Conservation (phyloP, 2,113 vertebrate species). For the Cacatua alba region DNA sequence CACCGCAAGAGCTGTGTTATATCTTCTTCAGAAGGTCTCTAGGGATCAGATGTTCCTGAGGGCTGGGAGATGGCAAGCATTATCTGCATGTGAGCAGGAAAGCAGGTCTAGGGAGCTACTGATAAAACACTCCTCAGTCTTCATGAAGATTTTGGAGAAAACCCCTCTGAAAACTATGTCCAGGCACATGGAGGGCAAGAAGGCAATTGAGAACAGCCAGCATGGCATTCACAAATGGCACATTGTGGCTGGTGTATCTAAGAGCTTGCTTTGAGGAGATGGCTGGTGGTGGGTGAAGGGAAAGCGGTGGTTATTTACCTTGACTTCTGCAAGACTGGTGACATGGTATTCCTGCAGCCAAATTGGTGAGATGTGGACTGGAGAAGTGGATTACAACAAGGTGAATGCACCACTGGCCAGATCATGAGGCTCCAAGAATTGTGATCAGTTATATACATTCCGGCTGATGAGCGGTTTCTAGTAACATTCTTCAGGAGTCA, state of each 20-base stretch:
- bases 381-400: not conserved
- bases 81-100: not conserved
- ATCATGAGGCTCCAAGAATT: not conserved
- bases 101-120: not conserved
- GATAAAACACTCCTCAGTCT: not conserved
- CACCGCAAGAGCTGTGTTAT: not conserved
- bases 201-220: not conserved
- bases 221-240: not conserved
- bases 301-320: not conserved
- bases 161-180: not conserved
- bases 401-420: accelerated
- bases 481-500: not conserved
- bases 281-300: not conserved
- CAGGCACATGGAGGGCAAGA: not conserved
- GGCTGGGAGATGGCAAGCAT: not conserved
- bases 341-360: not conserved
- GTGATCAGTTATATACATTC: not conserved
- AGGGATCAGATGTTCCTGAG: not conserved
- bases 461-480: not conserved
- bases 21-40: not conserved
- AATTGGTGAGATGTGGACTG: not conserved
- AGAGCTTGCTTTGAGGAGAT: not conserved
- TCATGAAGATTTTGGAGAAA: not conserved
- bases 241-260: not conserved
- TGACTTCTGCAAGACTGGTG: not conserved